Conservation (phyloP, 2,797 vertebrate genomes). For the Triplophysa bombifrons region DNA sequence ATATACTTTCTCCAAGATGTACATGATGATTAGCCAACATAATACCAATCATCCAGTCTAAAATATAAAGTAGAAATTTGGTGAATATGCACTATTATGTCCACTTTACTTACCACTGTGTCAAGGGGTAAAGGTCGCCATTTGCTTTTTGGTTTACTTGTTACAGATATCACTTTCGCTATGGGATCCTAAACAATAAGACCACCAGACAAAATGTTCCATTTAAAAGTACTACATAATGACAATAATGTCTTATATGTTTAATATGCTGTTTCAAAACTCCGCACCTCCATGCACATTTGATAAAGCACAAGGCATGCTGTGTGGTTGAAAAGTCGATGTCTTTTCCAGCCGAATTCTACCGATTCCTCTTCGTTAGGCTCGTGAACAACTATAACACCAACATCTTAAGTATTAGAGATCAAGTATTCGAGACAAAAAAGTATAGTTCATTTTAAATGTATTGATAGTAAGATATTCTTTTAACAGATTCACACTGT, state of each 20-base stretch:
- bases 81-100: neutral
- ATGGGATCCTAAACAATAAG: slow-evolving; percentile 82
- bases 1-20: neutral
- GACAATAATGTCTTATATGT: neutral
- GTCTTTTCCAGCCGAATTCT: slow-evolving; percentile 94
- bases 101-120: slow-evolving; percentile 87
- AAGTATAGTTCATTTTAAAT: neutral
- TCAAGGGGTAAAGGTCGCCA: slow-evolving; percentile 96
- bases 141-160: slow-evolving; percentile 95
- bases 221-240: neutral
- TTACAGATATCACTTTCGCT: slow-evolving; percentile 89
- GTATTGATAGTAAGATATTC: neutral
- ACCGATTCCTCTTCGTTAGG: slow-evolving; percentile 81
- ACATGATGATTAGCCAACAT: neutral
- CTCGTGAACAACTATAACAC: slow-evolving; percentile 84
- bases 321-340: slow-evolving; percentile 94
- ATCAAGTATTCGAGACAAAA: neutral
- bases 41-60: neutral
- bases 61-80: neutral
- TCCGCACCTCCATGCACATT: slow-evolving; percentile 94
- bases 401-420: slow-evolving; percentile 15
- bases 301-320: slow-evolving; percentile 97
- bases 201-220: neutral
- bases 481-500: neutral
- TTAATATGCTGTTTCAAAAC: neutral